Evolutionary conservation across 2,888 invertebrate species (phyloP).

Genomic region (Apotomis capreana): DNA sequence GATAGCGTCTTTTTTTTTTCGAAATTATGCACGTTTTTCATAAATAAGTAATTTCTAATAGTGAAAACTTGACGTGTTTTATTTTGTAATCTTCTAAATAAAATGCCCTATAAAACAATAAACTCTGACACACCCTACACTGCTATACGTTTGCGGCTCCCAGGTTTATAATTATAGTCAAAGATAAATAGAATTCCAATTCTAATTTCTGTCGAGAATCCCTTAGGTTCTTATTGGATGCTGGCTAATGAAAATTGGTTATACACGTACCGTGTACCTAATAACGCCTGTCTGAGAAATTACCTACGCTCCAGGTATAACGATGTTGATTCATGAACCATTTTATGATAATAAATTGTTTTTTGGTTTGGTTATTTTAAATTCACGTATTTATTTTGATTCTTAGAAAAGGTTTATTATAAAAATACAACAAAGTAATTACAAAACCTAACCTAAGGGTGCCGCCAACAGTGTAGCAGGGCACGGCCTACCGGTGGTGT

Average conservation of each 20-base stretch:
- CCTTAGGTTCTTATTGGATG: constrained; percentile 21
- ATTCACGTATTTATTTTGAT: no score
- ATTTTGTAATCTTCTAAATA: background rate
- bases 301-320: background rate
- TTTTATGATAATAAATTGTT: no score
- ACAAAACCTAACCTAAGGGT: no score
- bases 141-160: constrained; percentile 12
- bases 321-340: background rate
- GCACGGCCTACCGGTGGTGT: no score
- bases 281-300: background rate
- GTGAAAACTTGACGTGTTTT: no score
- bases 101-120: constrained; percentile 4
- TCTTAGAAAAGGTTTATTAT: no score
- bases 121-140: constrained; percentile 5
- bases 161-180: constrained; percentile 19
- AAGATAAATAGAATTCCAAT: constrained; percentile 27
- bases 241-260: constrained; percentile 15
- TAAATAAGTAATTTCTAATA: no score
- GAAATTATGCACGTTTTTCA: no score
- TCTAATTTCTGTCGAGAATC: constrained; percentile 15
- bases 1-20: no score
- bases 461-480: no score
- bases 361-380: no score
- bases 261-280: background rate
- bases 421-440: no score